Evolutionary conservation across 2,797 vertebrate genomes (phyloP), one percentile per base, ranked within the genome.

Genomic region (Phoebastria nigripes): DNA sequence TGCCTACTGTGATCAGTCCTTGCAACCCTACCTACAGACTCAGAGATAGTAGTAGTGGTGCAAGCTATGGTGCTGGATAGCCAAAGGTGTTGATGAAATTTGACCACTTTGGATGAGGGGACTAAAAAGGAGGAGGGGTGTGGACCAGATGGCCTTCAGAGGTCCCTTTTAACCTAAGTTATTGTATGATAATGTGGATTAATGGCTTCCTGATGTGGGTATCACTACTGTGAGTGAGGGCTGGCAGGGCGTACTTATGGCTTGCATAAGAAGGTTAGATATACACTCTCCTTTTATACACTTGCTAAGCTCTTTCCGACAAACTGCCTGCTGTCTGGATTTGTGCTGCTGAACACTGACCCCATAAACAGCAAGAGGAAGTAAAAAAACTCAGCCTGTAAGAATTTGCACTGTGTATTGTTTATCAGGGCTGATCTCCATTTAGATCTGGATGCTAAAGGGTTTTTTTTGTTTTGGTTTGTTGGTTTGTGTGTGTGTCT

Each of bases 1-100:
- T 46, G 24, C 26, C 21, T 26, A 0, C 37, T 73, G 37, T 39
- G 52, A 25, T 37, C 61, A 28, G 22, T 12, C 69, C n/a, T 80
- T 67, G 18, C 22, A 28, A 1, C 13, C 18, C 16, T 39, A 20
- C 15, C 11, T 41, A 9, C 31, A 51, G 33, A 4, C 25, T 31
- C 2, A 0, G 47, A 25, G 69, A 5, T 0, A 5, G 11, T 6
- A 70, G 22, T 1, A 17, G 13, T 9, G 26, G 31, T 77, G 51
- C 55, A 17, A 33, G 10, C 15, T 4, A 2, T 17, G 22, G 17
- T 78, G 56, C 37, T 78, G 54, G 29, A 7, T 13, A 55, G 35
- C 33, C 52, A 15, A 18, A 59, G 44, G 9, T 4, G 13, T 15
- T 1, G 5, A 17, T 56, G 18, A 35, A 72, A 39, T 39, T 5